These are phyloP conservation scores for Lasioglossum zephyrum DNA, from an alignment of 2,888 invertebrate species.

Conservation along the genomic window DNA sequence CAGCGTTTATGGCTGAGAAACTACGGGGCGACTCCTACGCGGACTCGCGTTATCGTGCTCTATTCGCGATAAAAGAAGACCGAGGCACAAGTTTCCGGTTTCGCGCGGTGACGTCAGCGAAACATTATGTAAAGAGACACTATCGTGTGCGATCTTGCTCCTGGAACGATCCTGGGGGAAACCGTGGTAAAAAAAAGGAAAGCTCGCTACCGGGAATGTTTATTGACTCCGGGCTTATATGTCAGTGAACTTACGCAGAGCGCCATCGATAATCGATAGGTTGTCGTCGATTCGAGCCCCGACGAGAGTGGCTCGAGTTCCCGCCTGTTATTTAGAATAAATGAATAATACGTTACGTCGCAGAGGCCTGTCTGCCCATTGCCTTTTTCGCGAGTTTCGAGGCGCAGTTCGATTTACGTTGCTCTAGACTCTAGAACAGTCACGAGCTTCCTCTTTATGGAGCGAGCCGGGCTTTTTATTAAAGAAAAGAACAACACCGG, in stretches of 20 bases:
- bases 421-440: not conserved
- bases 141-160: not conserved
- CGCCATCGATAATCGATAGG: slow-evolving; percentile 70
- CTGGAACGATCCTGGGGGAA: not conserved
- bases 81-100: slow-evolving; percentile 57
- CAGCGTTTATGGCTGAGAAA: slow-evolving; percentile 16
- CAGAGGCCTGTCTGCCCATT: not conserved
- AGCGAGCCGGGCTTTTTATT: not conserved
- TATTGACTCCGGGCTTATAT: slow-evolving; percentile 53
- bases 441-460: not conserved
- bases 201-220: slow-evolving; percentile 29
- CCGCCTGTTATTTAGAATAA: slow-evolving; percentile 56
- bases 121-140: not conserved
- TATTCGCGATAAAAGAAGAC: slow-evolving; percentile 60
- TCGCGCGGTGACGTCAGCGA: slow-evolving; percentile 48
- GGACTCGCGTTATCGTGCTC: slow-evolving; percentile 43
- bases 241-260: slow-evolving; percentile 69
- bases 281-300: slow-evolving; percentile 51
- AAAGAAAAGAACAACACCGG: not conserved
- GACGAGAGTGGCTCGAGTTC: slow-evolving; percentile 44
- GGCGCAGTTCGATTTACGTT: not conserved
- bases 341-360: slow-evolving; percentile 19
- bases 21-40: slow-evolving; percentile 33
- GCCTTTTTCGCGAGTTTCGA: not conserved
- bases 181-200: not conserved